Percentiles rank a stretch among this genome's conserved stretches.
Evolutionary conservation across 37 sponge, comb jelly and placozoan genomes (phyloP).

Genomic region (Beroe forskalii): DNA sequence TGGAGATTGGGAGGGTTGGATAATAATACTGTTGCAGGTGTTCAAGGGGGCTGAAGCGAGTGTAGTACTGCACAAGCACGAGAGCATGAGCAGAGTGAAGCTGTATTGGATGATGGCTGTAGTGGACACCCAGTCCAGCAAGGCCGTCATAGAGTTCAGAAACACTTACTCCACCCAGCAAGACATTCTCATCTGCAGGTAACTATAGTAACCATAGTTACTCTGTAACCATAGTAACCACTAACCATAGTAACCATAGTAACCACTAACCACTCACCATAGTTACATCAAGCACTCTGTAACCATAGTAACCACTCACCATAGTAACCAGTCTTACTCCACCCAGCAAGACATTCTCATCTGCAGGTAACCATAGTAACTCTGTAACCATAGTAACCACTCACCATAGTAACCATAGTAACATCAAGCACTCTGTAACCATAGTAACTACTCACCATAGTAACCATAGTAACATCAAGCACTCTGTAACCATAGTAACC

Average conservation of each 20-base stretch:
- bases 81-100: constrained; percentile 94
- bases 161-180: constrained; percentile 69
- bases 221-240: not conserved
- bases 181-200: constrained; percentile 28
- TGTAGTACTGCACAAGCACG: constrained; percentile 90
- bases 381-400: too few relatives aligned
- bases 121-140: constrained; percentile 88
- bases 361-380: constrained; percentile 10
- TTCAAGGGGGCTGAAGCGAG: constrained; percentile 98
- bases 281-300: too few relatives aligned
- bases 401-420: not conserved
- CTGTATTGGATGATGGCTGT: constrained; percentile 97
- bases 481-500: too few relatives aligned
- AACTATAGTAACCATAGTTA: constrained; percentile 5
- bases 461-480: not conserved
- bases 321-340: too few relatives aligned
- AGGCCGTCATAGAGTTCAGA: constrained; percentile 93
- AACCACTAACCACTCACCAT: not conserved
- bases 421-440: too few relatives aligned
- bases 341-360: not conserved
- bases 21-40: constrained; percentile 70
- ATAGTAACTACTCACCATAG: too few relatives aligned
- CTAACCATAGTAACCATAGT: not conserved
- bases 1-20: too few relatives aligned
- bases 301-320: too few relatives aligned